Conservation (phyloP, 35 echinoderm and acorn worm genomes). For the Lytechinus variegatus region DNA sequence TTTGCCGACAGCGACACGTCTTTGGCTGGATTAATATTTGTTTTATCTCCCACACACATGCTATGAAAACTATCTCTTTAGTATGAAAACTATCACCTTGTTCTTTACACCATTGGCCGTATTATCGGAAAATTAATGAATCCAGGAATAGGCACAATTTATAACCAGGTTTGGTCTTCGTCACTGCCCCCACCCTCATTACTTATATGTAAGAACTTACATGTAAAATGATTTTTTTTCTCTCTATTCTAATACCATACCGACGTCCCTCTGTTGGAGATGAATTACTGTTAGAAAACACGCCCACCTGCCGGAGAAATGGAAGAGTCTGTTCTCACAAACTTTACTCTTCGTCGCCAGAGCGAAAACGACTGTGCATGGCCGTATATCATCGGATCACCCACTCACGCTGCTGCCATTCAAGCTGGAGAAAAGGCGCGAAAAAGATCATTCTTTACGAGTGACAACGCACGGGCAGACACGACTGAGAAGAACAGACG, state of each 20-base stretch:
- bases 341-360: not conserved
- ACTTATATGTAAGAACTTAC: not conserved
- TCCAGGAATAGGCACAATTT: not conserved
- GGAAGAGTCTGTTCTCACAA: conserved; percentile 23
- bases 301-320: conserved; percentile 20
- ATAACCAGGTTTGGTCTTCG: not conserved
- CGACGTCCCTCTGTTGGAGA: not conserved
- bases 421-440: conserved; percentile 29
- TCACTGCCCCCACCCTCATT: too few relatives aligned
- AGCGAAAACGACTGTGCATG: not conserved
- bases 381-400: conserved; percentile 8
- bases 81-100: not conserved
- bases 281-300: not conserved
- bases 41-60: not conserved
- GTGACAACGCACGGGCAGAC: not conserved
- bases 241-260: not conserved
- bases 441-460: conserved; percentile 34
- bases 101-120: not conserved
- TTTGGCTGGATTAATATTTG: not conserved
- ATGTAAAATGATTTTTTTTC: not conserved
- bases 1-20: not conserved
- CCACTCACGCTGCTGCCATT: not conserved
- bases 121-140: not conserved
- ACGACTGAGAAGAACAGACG: not conserved
- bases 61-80: not conserved